A percentile compares a stretch with the other conserved stretches of the same genome.
phyloP scores from a whole-genome alignment of 2,113 vertebrate genomes.

The Ptilorrhoa leucosticta region DNA sequence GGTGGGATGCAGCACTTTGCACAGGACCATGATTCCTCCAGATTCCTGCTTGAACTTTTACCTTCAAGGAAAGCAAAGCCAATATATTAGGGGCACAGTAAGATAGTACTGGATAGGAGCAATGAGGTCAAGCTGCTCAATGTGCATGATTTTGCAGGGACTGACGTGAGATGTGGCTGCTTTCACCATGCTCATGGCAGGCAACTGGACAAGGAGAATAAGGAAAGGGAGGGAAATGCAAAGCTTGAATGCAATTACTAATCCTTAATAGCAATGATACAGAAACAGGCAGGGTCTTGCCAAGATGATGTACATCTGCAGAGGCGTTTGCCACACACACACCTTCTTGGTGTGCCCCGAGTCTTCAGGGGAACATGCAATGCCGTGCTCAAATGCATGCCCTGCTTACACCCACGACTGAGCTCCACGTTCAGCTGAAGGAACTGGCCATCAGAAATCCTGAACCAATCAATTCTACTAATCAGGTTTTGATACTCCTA shows the following conservation, averaged over 20 bases:
- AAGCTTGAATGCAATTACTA: not conserved
- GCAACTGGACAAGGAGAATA: not conserved
- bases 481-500: accelerated
- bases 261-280: not conserved
- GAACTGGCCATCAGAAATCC: not conserved
- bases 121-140: not conserved
- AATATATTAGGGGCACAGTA: not conserved
- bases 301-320: not conserved
- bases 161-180: not conserved
- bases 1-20: not conserved
- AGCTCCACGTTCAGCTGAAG: not conserved
- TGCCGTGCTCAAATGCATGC: not conserved
- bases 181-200: not conserved
- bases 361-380: not conserved
- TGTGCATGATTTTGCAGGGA: not conserved
- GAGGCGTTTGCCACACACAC: not conserved
- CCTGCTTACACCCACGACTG: accelerated
- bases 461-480: not conserved
- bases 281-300: not conserved
- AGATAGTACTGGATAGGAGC: not conserved
- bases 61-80: not conserved
- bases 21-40: not conserved
- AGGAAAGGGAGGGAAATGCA: not conserved
- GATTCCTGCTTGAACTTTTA: not conserved
- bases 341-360: not conserved